Evolutionary conservation across 2,113 vertebrate species (phyloP).

Genomic region (Poeciliopsis prolifica): DNA sequence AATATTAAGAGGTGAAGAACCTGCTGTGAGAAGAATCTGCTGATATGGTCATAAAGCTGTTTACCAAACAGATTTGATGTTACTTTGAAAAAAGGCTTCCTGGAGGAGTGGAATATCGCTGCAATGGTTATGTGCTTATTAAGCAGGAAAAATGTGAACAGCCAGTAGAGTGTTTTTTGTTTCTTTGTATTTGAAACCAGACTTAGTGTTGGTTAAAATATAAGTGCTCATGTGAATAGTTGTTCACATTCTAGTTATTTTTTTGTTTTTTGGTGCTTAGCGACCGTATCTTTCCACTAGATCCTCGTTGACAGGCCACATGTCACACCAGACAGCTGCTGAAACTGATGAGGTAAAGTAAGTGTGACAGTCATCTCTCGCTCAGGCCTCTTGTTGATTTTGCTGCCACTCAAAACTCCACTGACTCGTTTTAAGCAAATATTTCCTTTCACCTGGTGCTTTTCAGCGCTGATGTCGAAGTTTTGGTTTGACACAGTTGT

Average conservation of each 20-base stretch:
- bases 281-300: constrained; percentile 13
- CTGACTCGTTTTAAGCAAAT: not conserved
- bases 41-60: constrained; percentile 41
- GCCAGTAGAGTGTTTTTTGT: not conserved
- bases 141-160: constrained; percentile 29
- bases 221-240: constrained; percentile 14
- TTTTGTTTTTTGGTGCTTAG: constrained; percentile 25
- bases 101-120: constrained; percentile 3
- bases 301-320: constrained; percentile 47
- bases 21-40: constrained; percentile 41
- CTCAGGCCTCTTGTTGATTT: not conserved
- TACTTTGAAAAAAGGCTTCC: not conserved
- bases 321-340: constrained; percentile 26
- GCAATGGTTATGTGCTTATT: not conserved
- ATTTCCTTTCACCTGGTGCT: not conserved
- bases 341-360: constrained; percentile 17
- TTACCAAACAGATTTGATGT: constrained; percentile 33
- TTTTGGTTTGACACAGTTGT: not conserved
- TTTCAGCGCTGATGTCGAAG: not conserved
- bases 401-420: not conserved
- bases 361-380: not conserved
- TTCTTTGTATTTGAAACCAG: not conserved
- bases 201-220: not conserved
- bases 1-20: constrained; percentile 45
- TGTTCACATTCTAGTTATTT: constrained; percentile 1